Base-by-base conservation (phyloP, 2,797 vertebrate species). In the Lemur catta region DNA sequence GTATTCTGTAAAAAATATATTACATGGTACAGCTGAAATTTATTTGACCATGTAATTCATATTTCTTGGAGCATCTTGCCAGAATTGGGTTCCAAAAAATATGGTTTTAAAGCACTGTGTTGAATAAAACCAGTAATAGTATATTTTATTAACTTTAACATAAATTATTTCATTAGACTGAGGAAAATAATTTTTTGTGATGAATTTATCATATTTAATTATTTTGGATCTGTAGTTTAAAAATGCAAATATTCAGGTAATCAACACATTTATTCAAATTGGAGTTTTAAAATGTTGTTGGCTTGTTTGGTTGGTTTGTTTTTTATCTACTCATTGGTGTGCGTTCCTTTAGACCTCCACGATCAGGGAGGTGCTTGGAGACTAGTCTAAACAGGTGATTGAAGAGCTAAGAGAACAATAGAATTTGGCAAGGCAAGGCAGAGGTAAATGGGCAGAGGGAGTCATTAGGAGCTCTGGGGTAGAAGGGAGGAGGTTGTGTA, bases 391-490 rank as follows among this genome's bases (percentile, higher is more conserved):
- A 65, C 7, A 8, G 4, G 15, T 48, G 59, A 35, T 33, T 6
- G 17, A 76, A 71, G 33, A 63, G 13, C 63, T 92, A 59, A 69
- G 55, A 71, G 48, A 55, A 57, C 55, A 4, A 20, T 7, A 93
- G 6, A 78, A 20, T 2, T 20, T 80, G 26, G 3, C 9, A 74
- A 46, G 10, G 65, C 1, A 67, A 89, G 11, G 7, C 38, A 87
- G 63, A 46, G 5, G 26, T 67, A 59, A 84, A 63, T 6, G 50
- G 55, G 52, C 61, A 11, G 33, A 79, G 30, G 20, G 52, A 22
- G 1, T 1, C 24, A 10, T 30, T 65, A 18, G 26, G 4, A 24
- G 2, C 6, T 12, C 7, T 18, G 8, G 26, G 43, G 4, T 38
- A 7, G 30, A 41, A 46, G 4, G 22, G 12, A 65, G 13, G 22